Percentiles rank a stretch among this genome's conserved stretches.
Evolutionary conservation across 2,888 invertebrate species (phyloP).

Genomic region (Cheiracanthium punctorium): DNA sequence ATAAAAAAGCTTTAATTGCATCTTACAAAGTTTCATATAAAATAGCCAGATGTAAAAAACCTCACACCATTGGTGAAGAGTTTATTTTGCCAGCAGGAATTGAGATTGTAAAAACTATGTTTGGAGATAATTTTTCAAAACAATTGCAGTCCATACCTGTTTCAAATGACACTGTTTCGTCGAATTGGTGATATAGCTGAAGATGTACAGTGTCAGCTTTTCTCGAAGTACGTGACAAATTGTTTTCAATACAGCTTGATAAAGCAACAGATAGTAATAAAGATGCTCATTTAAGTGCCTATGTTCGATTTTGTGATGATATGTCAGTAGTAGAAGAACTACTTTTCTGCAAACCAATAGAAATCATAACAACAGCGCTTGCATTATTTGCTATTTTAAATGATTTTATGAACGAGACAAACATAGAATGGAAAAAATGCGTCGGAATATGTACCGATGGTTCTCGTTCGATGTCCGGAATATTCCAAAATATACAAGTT

Average conservation of each 20-base stretch:
- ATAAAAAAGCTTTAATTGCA: constrained; percentile 44
- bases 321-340: constrained; percentile 30
- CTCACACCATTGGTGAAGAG: constrained; percentile 36
- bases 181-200: constrained; percentile 35
- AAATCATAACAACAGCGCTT: constrained; percentile 27
- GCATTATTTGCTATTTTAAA: constrained; percentile 24
- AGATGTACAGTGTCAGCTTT: constrained; percentile 38
- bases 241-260: no score
- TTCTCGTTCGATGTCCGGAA: constrained; percentile 43
- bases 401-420: no score
- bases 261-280: no score
- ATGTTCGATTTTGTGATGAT: constrained; percentile 28
- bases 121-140: no score
- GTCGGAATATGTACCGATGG: constrained; percentile 56
- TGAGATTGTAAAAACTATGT: no score
- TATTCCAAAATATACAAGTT: no score
- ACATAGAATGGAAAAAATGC: constrained; percentile 55
- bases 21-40: constrained; percentile 51
- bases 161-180: no score
- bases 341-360: no score
- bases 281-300: constrained; percentile 31
- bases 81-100: no score
- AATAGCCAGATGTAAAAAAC: constrained; percentile 53
- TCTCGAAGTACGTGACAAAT: constrained; percentile 17
- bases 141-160: no score